Conservation (phyloP, 92 coral and sea anemone species). For the Umimayanthus kanabou region DNA sequence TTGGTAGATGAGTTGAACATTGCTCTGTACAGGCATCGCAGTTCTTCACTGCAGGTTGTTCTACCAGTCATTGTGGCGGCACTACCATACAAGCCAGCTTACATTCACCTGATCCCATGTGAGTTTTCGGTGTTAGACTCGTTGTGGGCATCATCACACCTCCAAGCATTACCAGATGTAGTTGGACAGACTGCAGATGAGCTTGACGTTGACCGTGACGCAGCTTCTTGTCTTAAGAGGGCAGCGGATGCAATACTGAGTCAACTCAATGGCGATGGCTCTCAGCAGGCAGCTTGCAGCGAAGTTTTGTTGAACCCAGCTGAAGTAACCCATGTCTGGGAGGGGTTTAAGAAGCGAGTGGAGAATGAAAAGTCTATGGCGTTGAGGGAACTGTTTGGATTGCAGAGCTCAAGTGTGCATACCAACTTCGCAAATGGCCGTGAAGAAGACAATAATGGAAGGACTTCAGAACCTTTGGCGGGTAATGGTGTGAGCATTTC, state of each 20-base stretch:
- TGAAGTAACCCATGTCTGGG: slow-evolving; percentile 65
- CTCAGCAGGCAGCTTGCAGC: slow-evolving; percentile 15
- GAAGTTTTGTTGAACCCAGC: slow-evolving; percentile 67
- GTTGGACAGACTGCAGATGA: slow-evolving; percentile 44
- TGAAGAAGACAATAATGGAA: neutral
- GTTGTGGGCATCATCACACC: slow-evolving; percentile 51
- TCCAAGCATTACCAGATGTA: slow-evolving; percentile 11
- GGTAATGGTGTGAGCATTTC: neutral
- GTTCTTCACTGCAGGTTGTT: slow-evolving; percentile 58
- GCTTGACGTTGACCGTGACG: slow-evolving; percentile 36
- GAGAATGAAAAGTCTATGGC: neutral
- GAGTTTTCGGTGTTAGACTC: slow-evolving; percentile 62
- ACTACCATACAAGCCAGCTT: slow-evolving; percentile 79
- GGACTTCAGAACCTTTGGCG: neutral
- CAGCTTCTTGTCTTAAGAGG: slow-evolving; percentile 54
- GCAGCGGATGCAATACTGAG: slow-evolving; percentile 53
- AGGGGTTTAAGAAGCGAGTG: slow-evolving; percentile 17
- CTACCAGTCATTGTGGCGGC: slow-evolving; percentile 66
- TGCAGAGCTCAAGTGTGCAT: neutral
- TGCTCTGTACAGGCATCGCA: slow-evolving; percentile 85
- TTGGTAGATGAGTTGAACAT: slow-evolving; percentile 91
- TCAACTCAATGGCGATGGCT: slow-evolving; percentile 32
- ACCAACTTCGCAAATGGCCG: neutral
- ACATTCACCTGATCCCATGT: slow-evolving; percentile 76
- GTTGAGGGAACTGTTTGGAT: neutral